Evolutionary conservation across 2,113 vertebrate genomes (phyloP).

Genomic region (Paramisgurnus dabryanus): DNA sequence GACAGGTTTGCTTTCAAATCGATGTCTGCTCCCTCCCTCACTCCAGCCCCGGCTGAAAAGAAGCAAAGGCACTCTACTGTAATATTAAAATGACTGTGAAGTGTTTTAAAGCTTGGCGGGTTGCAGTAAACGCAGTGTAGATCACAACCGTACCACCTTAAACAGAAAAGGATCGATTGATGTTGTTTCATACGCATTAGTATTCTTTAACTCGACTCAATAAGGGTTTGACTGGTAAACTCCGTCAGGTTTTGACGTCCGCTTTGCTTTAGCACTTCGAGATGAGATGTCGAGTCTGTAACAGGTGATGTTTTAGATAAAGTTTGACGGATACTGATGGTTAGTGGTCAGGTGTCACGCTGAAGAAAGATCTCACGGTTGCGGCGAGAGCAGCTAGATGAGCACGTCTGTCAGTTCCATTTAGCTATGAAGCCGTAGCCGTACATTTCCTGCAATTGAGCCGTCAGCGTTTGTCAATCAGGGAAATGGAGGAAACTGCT

Average conservation of each 20-base stretch:
- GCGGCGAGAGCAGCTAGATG: conserved; percentile 23
- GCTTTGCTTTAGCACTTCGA: not conserved
- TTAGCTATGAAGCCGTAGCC: conserved; percentile 67
- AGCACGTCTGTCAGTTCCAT: conserved; percentile 58
- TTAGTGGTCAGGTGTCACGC: not conserved
- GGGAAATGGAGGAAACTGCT: conserved; percentile 72
- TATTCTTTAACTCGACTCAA: not conserved
- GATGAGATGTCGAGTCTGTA: not conserved
- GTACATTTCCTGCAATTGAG: conserved; percentile 70
- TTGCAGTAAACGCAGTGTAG: not conserved
- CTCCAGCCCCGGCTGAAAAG: not conserved
- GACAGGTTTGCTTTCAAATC: conserved; percentile 62
- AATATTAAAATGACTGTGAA: conserved; percentile 38
- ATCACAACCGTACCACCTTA: not conserved
- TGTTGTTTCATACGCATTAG: not conserved
- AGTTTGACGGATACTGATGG: conserved; percentile 2
- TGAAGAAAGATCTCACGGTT: not conserved
- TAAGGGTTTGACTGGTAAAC: not conserved
- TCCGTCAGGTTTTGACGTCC: not conserved
- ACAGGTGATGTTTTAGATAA: not conserved
- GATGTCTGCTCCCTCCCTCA: conserved; percentile 20
- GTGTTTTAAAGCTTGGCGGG: conserved; percentile 6
- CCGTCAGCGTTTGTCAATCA: conserved; percentile 71
- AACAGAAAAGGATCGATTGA: not conserved
- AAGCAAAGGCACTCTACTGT: conserved; percentile 43